Evolutionary conservation across 1,140 invertebrate species (phyloP), one percentile per base, ranked within the genome.

Genomic region (Drosophila jambulina): DNA sequence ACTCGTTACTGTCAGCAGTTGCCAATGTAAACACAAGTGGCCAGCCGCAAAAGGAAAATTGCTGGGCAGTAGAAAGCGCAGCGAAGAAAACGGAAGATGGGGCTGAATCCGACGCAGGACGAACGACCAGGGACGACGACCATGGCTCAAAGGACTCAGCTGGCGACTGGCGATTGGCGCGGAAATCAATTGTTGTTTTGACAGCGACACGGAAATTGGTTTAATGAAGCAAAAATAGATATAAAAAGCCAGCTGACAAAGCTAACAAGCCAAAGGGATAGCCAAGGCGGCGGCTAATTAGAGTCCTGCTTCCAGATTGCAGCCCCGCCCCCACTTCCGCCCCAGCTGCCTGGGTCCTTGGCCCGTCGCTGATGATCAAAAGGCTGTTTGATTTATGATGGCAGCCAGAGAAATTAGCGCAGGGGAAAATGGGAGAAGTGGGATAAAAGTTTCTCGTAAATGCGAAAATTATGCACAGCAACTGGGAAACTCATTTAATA

Each of bases 111-210:
- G 21, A 2, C 48, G 27, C 23, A 36, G 27, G 32, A 59, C 29
- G 27, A 56, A 15, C 15, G 23, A 25, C 45, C 10, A 25, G 23
- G 23, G 21, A 46, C 27, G 19, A 48, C 57, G 38, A 53, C 19
- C 29, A 59, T 21, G 40, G 62, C 65, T 85, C 71, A 68, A 83
- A 85, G 68, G 74, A 64, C 68, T 58, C 70, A 63, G 72, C 74
- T 70, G 75, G 58, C 64, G 58, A 59, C 64, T 65, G 75, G 72
- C 85, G 78, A 90, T 90, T 90, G 85, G 85, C 81, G 85, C 75
- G 85, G 85, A 90, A 90, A 90, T 90, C 85, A 90, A 90, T 90
- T 90, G 85, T 90, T 90, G 85, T 90, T 90, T 90, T 90, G 85
- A 90, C 85, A 90, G 85, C 86, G 78, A 88, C 85, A 90, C 85